Base-by-base conservation (phyloP, 2,888 invertebrate genomes). In the Calliphora vomitoria region DNA sequence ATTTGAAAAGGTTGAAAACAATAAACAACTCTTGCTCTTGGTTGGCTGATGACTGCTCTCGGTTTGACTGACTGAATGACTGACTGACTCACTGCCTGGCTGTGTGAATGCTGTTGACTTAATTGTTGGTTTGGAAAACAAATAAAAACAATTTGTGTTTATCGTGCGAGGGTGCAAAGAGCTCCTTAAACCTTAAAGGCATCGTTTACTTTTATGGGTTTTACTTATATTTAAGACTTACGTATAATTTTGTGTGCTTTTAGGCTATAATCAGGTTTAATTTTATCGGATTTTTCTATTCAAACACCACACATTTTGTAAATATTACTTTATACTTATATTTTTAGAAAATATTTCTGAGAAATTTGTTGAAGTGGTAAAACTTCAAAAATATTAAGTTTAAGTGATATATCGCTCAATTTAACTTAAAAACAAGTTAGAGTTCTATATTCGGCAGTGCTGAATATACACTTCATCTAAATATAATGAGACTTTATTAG, bases 61-160 rank as follows among this genome's bases (percentile, higher is more conserved):
- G 75, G 55, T 71, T 44, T 60, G 75, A 3, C 38, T 15, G 5
- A 4, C 13, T 50, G 50, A 55, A 8, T 31, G 0, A 31, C 15
- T 13, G 8, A 15, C 8, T 64, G 38, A 64, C 35, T 0, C 68
- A 0, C 38, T 13, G 13, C 3, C 8, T 38, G 64, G 35, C 35
- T 69, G 31, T 50, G 31, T 69, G 11, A 72, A 71, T 38, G 66
- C 41, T 87, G 81, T 74, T 87, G 81, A 84, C 84, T 87, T 84
- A 87, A 87, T 78, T 86, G 83, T 80, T 76, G 82, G 83, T 74
- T 75, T 82, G 62, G 18, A 71, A 76, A 85, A 60, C 55, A 85
- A 81, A 76, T 60, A 78, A 58, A 76, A 78, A 74, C 78, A 72
- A 68, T 62, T 81, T 72, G 38, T 68, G 66, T 72, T 68, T 72